Conservation (phyloP, 2,888 invertebrate species). For the Brachylomia viminalis region DNA sequence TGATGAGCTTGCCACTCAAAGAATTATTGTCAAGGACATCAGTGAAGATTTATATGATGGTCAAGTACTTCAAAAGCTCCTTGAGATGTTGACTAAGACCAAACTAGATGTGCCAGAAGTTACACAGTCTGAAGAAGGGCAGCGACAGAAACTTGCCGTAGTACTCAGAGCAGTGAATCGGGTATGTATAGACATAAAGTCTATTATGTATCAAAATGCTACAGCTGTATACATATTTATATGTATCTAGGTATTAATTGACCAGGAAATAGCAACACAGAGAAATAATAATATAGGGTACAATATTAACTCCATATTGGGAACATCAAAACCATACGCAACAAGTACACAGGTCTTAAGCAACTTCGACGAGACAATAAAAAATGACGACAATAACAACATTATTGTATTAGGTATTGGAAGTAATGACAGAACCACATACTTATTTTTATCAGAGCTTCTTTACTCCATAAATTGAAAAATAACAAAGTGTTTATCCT, state of each 20-base stretch:
- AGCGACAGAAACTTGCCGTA: constrained; percentile 97
- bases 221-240: background rate
- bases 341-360: too few species aligned
- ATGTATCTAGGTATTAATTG: background rate
- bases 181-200: constrained; percentile 82
- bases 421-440: too few species aligned
- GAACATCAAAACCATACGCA: too few species aligned
- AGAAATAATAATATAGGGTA: too few species aligned
- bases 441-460: too few species aligned
- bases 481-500: too few species aligned
- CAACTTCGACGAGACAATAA: too few species aligned
- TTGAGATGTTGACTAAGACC: constrained; percentile 96
- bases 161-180: constrained; percentile 97
- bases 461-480: too few species aligned
- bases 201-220: background rate
- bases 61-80: constrained; percentile 93
- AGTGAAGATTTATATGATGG: constrained; percentile 99
- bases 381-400: too few species aligned
- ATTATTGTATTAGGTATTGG: too few species aligned
- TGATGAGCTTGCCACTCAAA: constrained; percentile 98
- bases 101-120: constrained; percentile 99
- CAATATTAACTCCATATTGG: too few species aligned
- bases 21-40: constrained; percentile 99
- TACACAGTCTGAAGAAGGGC: constrained; percentile 99
- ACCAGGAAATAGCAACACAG: too few species aligned